Conservation (phyloP, 2,113 vertebrate species). For the Coregonus clupeaformis region DNA sequence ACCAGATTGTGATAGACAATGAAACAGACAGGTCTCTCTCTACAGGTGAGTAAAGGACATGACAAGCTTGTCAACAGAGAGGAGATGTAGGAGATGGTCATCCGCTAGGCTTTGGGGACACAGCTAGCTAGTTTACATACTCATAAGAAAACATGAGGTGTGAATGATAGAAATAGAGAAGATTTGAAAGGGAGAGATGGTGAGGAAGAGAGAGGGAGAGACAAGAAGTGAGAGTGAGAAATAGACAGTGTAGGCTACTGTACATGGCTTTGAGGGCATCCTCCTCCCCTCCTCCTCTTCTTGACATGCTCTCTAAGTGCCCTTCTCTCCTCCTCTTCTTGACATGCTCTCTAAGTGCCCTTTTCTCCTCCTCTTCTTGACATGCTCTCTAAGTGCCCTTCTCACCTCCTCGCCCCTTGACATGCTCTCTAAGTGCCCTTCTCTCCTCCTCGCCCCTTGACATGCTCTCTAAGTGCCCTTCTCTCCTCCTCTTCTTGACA, state of each 20-base stretch:
- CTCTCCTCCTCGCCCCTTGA: not conserved
- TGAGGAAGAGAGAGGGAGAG: not conserved
- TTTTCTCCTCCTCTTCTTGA: too few relatives aligned
- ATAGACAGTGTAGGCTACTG: not conserved
- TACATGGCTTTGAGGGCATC: not conserved
- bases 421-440: too few relatives aligned
- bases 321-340: too few relatives aligned
- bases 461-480: not conserved
- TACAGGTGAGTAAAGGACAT: not conserved
- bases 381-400: too few relatives aligned
- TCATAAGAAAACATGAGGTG: not conserved
- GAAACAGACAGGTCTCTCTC: too few relatives aligned
- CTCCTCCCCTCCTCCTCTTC: not conserved
- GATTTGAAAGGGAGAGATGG: not conserved
- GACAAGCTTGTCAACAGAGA: too few relatives aligned
- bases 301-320: too few relatives aligned
- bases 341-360: too few relatives aligned
- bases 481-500: not conserved
- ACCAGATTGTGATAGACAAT: not conserved
- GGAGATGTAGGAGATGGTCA: too few relatives aligned
- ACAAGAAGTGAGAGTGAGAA: too few relatives aligned
- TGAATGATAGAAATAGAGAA: not conserved
- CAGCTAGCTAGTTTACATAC: not conserved
- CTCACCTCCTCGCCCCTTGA: too few relatives aligned
- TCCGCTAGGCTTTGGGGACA: too few relatives aligned